phyloP scores from a whole-genome alignment of 2,797 vertebrate species.

The Phaenicophaeus curvirostris region DNA sequence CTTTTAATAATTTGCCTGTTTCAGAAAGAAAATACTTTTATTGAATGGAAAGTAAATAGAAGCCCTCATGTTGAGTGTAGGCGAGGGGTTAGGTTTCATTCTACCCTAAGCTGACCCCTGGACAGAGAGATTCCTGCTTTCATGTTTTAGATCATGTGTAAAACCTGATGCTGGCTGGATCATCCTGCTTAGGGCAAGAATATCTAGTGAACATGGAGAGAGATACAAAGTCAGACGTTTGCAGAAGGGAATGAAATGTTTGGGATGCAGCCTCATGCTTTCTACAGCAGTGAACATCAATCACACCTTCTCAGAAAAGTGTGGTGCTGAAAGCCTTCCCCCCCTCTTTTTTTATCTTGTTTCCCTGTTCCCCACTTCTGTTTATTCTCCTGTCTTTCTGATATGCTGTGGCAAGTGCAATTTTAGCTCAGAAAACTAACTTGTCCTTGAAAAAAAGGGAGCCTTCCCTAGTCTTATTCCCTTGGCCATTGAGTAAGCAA shows the following conservation, averaged over 20 bases:
- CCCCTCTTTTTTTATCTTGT: neutral
- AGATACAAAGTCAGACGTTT: slow-evolving; percentile 56
- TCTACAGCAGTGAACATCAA: slow-evolving; percentile 75
- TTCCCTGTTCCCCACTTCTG: slow-evolving; percentile 12
- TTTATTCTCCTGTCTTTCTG: neutral
- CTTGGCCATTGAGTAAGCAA: neutral
- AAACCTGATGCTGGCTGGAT: slow-evolving; percentile 68
- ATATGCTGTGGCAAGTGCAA: neutral
- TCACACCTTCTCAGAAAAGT: slow-evolving; percentile 81
- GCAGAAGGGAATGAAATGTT: slow-evolving; percentile 74
- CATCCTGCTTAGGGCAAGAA: neutral
- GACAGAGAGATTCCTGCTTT: slow-evolving; percentile 68
- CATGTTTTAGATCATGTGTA: slow-evolving; percentile 68
- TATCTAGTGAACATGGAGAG: slow-evolving; percentile 69
- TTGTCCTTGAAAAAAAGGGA: slow-evolving; percentile 74
- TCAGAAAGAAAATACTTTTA: neutral
- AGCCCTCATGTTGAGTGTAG: neutral
- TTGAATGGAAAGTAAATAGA: slow-evolving; percentile 7
- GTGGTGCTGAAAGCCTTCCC: slow-evolving; percentile 38
- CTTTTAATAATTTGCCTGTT: neutral
- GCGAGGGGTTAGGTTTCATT: slow-evolving; percentile 29
- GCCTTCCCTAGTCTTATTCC: slow-evolving; percentile 18
- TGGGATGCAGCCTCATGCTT: slow-evolving; percentile 68
- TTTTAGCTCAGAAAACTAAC: slow-evolving; percentile 60
- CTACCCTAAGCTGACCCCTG: slow-evolving; percentile 67